Conservation (phyloP, 2,113 vertebrate genomes). For the sheep (Ovis aries) region ARS-UI_Ramb_v3.0 NC_056058.1:93779501-93780000, state of each 20-base stretch:
- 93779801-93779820: neutral
- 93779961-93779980: neutral
- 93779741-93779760: neutral
- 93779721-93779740: neutral
- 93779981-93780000: neutral
- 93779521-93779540: neutral
- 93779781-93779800: neutral
- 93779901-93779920: neutral
- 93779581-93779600: neutral
- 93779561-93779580: neutral
- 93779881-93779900: neutral
- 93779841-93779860: neutral
- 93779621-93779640: neutral
- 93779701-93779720: neutral
- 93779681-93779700: neutral
- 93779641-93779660: neutral
- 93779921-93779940: neutral
- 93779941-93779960: neutral
- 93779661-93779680: neutral
- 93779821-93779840: neutral
- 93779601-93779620: neutral
- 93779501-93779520: neutral
- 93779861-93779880: neutral
- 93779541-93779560: constrained; percentile 7
- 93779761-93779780: neutral